Evolutionary conservation across 2,113 vertebrate genomes (phyloP), one percentile per base, ranked within the genome.

Genomic region (Sphaerodactylus townsendi): DNA sequence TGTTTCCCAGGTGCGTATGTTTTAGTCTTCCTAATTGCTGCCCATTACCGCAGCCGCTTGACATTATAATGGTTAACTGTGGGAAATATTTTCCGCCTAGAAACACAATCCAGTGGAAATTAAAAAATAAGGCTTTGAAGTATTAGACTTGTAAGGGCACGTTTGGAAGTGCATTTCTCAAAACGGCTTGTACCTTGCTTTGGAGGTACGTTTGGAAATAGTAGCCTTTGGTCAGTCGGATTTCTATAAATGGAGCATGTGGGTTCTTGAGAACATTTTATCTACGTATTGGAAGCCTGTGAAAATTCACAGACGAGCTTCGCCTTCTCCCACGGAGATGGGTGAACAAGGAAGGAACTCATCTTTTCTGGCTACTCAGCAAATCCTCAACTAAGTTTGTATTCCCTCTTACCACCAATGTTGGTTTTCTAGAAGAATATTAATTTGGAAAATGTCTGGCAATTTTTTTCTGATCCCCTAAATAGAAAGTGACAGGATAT

Each of bases 51-150:
- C 53, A 84, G 65, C 59, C 79, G 85, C 77, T 87, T 84, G 28
- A 75, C 62, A 89, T 93, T 87, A 89, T 72, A 92, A 89, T 94
- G 85, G 80, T 64, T 81, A 89, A 91, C 94, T 88, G 86, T 88
- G 87, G 89, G 91, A 92, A 93, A 86, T 92, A 94, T 77, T 86
- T 92, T 92, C 82, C 89, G 92, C 92, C 93, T 93, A 89, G 93
- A 94, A 96, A 93, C 79, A 78, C 72, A 91, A 90, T 92, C 92
- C 88, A 75, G 0, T 19, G 35, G 87, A 89, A 73, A 82, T 83
- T 81, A 86, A 76, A 88, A 90, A 89, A 64, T 59, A 5, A 48
- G 50, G 13, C 93, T 95, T 96, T 95, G 94, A 95, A 92, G 88
- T 85, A n/a, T 88, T 92, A 93, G 91, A 90, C 92, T 89, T 90